A percentile compares a stretch with the other conserved stretches of the same genome.
Conservation (phyloP, 1,140 invertebrate genomes). For the Zophobas morio region DNA sequence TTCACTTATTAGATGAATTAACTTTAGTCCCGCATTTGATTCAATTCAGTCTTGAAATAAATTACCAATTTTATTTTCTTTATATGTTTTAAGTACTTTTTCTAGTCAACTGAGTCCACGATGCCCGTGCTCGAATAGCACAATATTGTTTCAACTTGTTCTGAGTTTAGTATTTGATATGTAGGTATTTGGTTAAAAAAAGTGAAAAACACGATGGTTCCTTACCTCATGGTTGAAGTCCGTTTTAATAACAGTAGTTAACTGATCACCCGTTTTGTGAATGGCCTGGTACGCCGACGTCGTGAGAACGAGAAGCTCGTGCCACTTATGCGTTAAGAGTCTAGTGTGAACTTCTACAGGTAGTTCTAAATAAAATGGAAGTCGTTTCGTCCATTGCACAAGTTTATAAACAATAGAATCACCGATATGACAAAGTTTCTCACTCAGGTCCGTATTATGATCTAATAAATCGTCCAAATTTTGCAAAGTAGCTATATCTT, state of each 20-base stretch:
- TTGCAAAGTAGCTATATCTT: conserved; percentile 92
- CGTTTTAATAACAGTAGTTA: conserved; percentile 72
- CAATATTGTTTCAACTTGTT: too few species aligned
- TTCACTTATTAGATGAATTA: too few species aligned
- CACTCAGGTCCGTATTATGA: conserved; percentile 91
- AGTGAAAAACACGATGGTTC: too few species aligned
- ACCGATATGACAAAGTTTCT: conserved; percentile 94
- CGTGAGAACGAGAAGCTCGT: conserved; percentile 94
- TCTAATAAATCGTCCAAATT: conserved; percentile 92
- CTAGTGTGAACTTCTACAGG: conserved; percentile 95
- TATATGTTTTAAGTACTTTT: too few species aligned
- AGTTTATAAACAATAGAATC: conserved; percentile 97
- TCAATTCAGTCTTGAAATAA: too few species aligned
- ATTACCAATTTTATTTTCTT: too few species aligned
- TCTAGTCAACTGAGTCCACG: too few species aligned
- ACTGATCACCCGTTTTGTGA: conserved; percentile 74
- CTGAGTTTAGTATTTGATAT: too few species aligned
- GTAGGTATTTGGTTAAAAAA: too few species aligned
- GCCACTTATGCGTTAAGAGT: conserved; percentile 97
- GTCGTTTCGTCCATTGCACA: conserved; percentile 97
- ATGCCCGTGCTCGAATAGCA: too few species aligned
- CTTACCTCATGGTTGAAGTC: conserved; percentile 85
- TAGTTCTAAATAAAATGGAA: conserved; percentile 96
- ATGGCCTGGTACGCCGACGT: conserved; percentile 95
- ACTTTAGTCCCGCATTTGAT: too few species aligned